Evolutionary conservation across 2,888 invertebrate species (phyloP), one percentile per base, ranked within the genome.

Genomic region (Mactromeris polynyma): DNA sequence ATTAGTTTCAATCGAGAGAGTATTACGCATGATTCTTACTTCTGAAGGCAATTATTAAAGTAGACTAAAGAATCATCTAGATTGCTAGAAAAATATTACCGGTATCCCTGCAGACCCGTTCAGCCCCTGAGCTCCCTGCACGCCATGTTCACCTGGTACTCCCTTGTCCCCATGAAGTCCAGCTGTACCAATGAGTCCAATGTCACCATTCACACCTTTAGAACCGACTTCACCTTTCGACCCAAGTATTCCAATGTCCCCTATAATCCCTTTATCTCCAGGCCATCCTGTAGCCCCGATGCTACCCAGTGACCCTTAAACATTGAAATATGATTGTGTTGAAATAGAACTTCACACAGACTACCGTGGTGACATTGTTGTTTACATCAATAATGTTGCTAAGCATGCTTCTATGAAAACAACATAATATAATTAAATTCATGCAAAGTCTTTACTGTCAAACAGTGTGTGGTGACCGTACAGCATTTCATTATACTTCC

Each of bases 111-210:
- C 2, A 19, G 69, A 73, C 14, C 87, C 83, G n/a, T 83, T 51
- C 1, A 46, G 40, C 1, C 88, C 88, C 14, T 77, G 26, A 7
- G 73, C 21, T 40, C 88, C 88, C 31, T 73, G 54, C 11, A 77
- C 1, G 21, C 87, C 87, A 21, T 81, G 6, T 14, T 38, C 33
- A 36, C 87, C 87, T 3, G n/a, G 2, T 2, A 42, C 17, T 6
- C 87, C 87, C 31, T 40, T 54, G 31, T 78, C 54, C 38, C 84
- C 84, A 17, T 21, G 36, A 14, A 40, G 0, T n/a, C 84, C 84
- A 14, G 33, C 38, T n/a, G 17, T 38, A 11, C 84, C 84, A 11
- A 26, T 38, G 2, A 38, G 21, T 0, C 84, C 84, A 21, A n/a
- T 26, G 31, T 33, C 36, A 40, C 42, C 81, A 4, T 46, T 7